phyloP scores from a whole-genome alignment of 2,888 invertebrate species.

The Lasioglossum figueresi region DNA sequence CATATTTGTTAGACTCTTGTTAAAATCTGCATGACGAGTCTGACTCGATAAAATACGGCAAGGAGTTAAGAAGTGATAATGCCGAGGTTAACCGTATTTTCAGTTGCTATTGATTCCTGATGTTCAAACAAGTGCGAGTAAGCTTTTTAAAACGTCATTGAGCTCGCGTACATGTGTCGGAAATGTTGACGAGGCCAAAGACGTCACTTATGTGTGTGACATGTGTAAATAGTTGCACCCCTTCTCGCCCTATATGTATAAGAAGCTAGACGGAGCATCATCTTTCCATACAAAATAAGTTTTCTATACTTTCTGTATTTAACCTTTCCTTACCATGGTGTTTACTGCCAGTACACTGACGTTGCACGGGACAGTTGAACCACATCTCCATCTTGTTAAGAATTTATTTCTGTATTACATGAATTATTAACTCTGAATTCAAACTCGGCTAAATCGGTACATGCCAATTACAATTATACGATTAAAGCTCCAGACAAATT shows the following conservation, averaged over 20 bases:
- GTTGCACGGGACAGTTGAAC: too few species aligned
- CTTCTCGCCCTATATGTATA: not conserved
- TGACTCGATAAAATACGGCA: too few species aligned
- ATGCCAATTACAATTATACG: too few species aligned
- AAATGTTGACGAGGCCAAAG: not conserved
- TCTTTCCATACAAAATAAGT: not conserved
- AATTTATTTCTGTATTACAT: too few species aligned
- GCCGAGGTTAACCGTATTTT: not conserved
- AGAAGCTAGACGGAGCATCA: not conserved
- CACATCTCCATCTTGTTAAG: too few species aligned
- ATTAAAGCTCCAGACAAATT: too few species aligned
- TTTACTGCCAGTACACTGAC: too few species aligned
- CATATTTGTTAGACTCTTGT: too few species aligned
- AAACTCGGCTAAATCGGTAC: too few species aligned
- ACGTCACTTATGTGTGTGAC: not conserved
- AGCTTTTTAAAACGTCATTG: not conserved
- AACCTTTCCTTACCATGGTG: not conserved
- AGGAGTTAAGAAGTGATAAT: not conserved
- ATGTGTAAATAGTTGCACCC: slow-evolving; percentile 1
- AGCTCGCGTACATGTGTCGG: not conserved
- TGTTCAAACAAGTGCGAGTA: not conserved
- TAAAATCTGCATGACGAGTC: too few species aligned
- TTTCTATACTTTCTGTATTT: not conserved
- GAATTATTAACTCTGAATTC: too few species aligned
- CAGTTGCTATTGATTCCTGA: not conserved